These are phyloP conservation scores for Netelia virgata DNA, from an alignment of 2,888 invertebrate species.

Conservation along the genomic window DNA sequence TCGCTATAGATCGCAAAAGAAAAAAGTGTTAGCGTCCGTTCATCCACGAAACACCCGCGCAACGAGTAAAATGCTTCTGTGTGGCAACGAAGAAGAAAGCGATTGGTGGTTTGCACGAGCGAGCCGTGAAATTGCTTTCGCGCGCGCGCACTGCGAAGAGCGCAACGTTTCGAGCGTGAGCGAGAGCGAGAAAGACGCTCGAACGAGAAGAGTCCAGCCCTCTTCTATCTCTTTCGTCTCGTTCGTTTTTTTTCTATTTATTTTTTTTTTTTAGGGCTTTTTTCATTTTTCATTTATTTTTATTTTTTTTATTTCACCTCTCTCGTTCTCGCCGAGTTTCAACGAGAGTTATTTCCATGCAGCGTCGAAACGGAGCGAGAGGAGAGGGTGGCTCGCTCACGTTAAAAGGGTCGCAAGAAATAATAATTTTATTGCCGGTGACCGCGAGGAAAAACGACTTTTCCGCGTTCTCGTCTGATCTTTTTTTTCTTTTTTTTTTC, in stretches of 20 bases:
- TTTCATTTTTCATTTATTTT: not conserved
- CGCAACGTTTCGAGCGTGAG: slow-evolving; percentile 38
- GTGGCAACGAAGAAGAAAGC: not conserved
- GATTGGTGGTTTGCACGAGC: slow-evolving; percentile 50
- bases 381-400: not conserved
- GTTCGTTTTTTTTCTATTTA: not conserved
- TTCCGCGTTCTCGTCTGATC: slow-evolving; percentile 39
- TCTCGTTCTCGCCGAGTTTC: slow-evolving; percentile 40
- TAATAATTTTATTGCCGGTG: slow-evolving; percentile 62
- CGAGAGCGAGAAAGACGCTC: not conserved
- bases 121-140: slow-evolving; percentile 63
- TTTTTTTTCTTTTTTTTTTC: not conserved
- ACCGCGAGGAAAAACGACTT: slow-evolving; percentile 53
- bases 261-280: slow-evolving; percentile 4
- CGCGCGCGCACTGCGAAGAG: slow-evolving; percentile 19
- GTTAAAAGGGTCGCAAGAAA: slow-evolving; percentile 61
- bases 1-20: not conserved
- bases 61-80: slow-evolving; percentile 26
- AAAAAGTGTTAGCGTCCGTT: not conserved
- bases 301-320: not conserved
- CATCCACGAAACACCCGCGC: slow-evolving; percentile 5
- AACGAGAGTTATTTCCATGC: slow-evolving; percentile 39
- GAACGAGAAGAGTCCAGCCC: slow-evolving; percentile 9
- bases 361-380: not conserved
- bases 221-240: slow-evolving; percentile 33